Percentiles rank a stretch among this genome's conserved stretches.
Conservation (phyloP, 2,888 invertebrate genomes). For the Drosophila cyrtoloma region DNA sequence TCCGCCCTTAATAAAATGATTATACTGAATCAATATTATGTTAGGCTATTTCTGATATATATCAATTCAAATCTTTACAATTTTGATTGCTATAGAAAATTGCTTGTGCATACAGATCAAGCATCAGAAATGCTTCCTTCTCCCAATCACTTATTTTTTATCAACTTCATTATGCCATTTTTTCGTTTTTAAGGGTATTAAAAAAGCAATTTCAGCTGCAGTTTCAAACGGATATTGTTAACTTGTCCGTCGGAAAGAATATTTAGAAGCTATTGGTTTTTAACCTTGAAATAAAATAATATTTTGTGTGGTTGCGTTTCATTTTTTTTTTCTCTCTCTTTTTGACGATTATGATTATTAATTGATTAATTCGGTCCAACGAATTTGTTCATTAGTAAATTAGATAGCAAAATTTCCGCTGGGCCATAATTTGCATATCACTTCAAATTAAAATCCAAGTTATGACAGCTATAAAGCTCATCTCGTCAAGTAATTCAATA, state of each 20-base stretch:
- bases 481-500: slow-evolving; percentile 49
- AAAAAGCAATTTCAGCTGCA: not conserved
- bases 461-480: slow-evolving; percentile 28
- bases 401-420: not conserved
- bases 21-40: not conserved
- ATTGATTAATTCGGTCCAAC: not conserved
- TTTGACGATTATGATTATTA: not conserved
- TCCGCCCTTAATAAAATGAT: not conserved
- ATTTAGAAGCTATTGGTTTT: not conserved
- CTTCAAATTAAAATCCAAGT: slow-evolving; percentile 20
- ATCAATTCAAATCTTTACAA: not conserved
- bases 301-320: not conserved
- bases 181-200: not conserved
- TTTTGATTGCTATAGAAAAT: not conserved
- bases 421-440: slow-evolving; percentile 2
- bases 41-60: not conserved
- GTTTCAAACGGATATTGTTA: not conserved
- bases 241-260: not conserved
- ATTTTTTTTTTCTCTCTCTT: not conserved
- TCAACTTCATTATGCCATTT: not conserved
- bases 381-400: slow-evolving; percentile 1
- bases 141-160: not conserved
- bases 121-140: not conserved
- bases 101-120: not conserved
- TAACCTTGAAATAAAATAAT: not conserved